Percentiles rank a stretch among this genome's conserved stretches.
Conservation (phyloP, 2,888 invertebrate genomes). For the Gymnosoma rotundatum region DNA sequence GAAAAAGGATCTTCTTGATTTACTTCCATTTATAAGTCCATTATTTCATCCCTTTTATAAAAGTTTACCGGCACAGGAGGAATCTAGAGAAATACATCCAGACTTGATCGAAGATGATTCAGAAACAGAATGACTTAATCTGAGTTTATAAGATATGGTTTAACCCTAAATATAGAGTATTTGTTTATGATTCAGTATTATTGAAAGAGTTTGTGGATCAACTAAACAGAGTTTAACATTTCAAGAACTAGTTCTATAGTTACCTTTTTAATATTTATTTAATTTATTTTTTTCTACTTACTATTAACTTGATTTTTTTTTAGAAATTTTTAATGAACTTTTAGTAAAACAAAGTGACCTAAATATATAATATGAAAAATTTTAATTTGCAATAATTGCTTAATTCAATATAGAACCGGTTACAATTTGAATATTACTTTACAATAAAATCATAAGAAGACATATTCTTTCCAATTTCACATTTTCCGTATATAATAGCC, state of each 20-base stretch:
- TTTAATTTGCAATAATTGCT: not conserved
- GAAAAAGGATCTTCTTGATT: too few species aligned
- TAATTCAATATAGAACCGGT: constrained; percentile 24
- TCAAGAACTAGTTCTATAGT: constrained; percentile 3
- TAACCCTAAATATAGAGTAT: too few species aligned
- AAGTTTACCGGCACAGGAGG: constrained; percentile 26
- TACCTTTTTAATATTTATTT: too few species aligned
- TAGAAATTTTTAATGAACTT: not conserved
- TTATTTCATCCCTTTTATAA: too few species aligned
- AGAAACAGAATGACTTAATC: too few species aligned
- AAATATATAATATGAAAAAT: too few species aligned
- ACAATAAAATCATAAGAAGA: constrained; percentile 28
- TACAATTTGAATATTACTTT: constrained; percentile 25
- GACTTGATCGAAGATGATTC: too few species aligned
- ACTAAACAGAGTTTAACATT: constrained; percentile 10
- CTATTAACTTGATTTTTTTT: constrained; percentile 23
- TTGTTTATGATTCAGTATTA: too few species aligned
- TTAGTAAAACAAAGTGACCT: not conserved
- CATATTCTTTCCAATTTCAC: constrained; percentile 30
- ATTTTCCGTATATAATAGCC: constrained; percentile 9
- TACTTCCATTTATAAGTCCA: too few species aligned
- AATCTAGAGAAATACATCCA: constrained; percentile 7
- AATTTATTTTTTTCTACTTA: constrained; percentile 1
- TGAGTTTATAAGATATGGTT: too few species aligned
- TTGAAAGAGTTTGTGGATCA: not conserved